Evolutionary conservation across 2,888 invertebrate genomes (phyloP), one percentile per base, ranked within the genome.

Genomic region (Lochmaea capreae): DNA sequence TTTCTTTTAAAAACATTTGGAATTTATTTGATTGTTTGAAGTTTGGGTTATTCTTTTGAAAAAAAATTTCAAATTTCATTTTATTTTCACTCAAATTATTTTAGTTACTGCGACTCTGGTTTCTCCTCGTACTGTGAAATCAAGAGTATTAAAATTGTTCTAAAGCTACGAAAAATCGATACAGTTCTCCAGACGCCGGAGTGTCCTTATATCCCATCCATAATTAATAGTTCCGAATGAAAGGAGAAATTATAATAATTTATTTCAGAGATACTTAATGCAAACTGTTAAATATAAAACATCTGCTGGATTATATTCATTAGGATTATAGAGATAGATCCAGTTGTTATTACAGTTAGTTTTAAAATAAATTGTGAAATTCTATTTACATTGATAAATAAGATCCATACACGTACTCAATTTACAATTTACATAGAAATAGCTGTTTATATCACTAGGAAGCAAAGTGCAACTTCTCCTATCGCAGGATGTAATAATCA

Each of bases 101-200:
- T 9, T 18, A 54, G 54, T 5, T 3, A 54, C n/a, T 6, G n/a
- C 18, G 54, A 16, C 54, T 16, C 1, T 54, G 54, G 54, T 54
- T 54, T 54, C 10, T 54, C 54, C 18, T 5, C 54, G 18, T 46
- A 46, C 9, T 26, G 26, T 18, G 33, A 18, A 59, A 59, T 11
- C 26, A 12, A 22, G 14, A 11, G 11, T 9, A 62, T 16, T 43
- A 16, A 18, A n/a, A 39, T 46, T 10, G 18, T 33, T 52, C 52
- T 52, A n/a, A 3, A n/a, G 65, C n/a, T 33, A 33, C 8, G 14
- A 52, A 65, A 65, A 65, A 65, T 65, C 65, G 26, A 65, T 65
- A 65, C 22, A 65, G 11, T 52, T 33, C 33, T 33, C 65, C 52
- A 65, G 65, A 65, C 65, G 65, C 16, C 54, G 65, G 33, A 52